These are phyloP conservation scores for Stichodactyla helianthus DNA, from an alignment of 64 coral and sea anemone species.

Conservation along the genomic window DNA sequence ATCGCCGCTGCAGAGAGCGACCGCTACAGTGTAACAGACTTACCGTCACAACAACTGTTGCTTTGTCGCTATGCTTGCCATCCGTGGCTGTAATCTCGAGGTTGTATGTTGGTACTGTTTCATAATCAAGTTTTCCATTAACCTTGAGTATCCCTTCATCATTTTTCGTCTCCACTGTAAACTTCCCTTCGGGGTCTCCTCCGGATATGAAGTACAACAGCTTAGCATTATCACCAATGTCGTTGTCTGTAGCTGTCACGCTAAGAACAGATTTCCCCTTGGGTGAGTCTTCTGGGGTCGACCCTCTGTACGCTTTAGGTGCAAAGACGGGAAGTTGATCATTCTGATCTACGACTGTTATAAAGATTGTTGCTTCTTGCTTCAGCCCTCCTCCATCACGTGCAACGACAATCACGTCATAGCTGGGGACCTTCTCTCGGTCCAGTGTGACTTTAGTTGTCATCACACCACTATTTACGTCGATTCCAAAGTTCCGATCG, in stretches of 20 bases:
- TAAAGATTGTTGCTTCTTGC: not conserved
- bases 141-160: slow-evolving; percentile 21
- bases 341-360: slow-evolving; percentile 52
- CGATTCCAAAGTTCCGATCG: slow-evolving; percentile 39
- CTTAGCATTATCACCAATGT: slow-evolving; percentile 48
- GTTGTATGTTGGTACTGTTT: slow-evolving; percentile 6
- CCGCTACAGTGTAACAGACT: not conserved
- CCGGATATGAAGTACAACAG: slow-evolving; percentile 47
- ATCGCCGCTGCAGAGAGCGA: not conserved
- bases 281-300: slow-evolving; percentile 20
- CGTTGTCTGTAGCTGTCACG: slow-evolving; percentile 29
- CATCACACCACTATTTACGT: slow-evolving; percentile 55
- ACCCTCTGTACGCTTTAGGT: not conserved
- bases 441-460: slow-evolving; percentile 49
- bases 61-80: slow-evolving; percentile 46
- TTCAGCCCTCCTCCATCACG: slow-evolving; percentile 58
- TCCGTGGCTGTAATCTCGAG: slow-evolving; percentile 52
- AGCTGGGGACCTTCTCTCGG: slow-evolving; percentile 23
- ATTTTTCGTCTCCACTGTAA: slow-evolving; percentile 32
- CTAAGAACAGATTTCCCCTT: slow-evolving; percentile 30
- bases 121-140: slow-evolving; percentile 50
- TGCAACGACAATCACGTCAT: slow-evolving; percentile 47
- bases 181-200: slow-evolving; percentile 20
- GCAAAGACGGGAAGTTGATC: slow-evolving; percentile 38
- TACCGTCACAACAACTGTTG: slow-evolving; percentile 35